Conservation (phyloP, 2,113 vertebrate species). For the Melanerpes formicivorus region DNA sequence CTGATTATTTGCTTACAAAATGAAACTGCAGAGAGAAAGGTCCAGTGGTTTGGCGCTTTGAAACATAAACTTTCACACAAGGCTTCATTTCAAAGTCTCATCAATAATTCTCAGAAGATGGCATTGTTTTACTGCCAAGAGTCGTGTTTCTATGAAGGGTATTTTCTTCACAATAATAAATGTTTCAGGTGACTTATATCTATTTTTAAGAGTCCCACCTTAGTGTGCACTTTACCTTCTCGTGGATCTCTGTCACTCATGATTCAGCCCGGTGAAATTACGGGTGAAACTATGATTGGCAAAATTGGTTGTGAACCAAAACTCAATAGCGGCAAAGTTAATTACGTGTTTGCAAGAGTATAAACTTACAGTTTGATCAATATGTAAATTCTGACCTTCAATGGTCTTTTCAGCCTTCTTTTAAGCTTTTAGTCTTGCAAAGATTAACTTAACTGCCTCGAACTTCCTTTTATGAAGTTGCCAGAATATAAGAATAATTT, state of each 20-base stretch:
- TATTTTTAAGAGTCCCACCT: slow-evolving; percentile 22
- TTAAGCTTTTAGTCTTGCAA: slow-evolving; percentile 79
- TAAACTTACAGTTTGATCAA: slow-evolving; percentile 85
- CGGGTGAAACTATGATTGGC: slow-evolving; percentile 74
- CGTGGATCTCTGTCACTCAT: slow-evolving; percentile 61
- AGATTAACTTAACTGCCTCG: slow-evolving; percentile 78
- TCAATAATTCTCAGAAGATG: neutral
- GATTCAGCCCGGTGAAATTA: slow-evolving; percentile 68
- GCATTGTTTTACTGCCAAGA: neutral
- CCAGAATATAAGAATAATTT: slow-evolving; percentile 5
- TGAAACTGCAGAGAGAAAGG: neutral
- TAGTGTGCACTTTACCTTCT: slow-evolving; percentile 45
- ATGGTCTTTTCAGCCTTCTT: slow-evolving; percentile 79
- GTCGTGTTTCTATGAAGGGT: neutral
- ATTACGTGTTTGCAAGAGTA: slow-evolving; percentile 81
- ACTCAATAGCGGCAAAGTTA: slow-evolving; percentile 84
- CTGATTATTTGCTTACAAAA: neutral
- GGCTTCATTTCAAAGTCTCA: neutral
- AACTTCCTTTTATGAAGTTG: slow-evolving; percentile 74
- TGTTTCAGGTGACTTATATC: slow-evolving; percentile 4
- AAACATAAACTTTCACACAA: neutral
- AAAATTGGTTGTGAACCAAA: slow-evolving; percentile 82
- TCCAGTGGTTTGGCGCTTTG: neutral
- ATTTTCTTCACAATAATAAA: slow-evolving; percentile 31
- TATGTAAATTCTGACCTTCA: slow-evolving; percentile 88